Conservation (phyloP, 2,888 invertebrate genomes). For the Plebejus argus region DNA sequence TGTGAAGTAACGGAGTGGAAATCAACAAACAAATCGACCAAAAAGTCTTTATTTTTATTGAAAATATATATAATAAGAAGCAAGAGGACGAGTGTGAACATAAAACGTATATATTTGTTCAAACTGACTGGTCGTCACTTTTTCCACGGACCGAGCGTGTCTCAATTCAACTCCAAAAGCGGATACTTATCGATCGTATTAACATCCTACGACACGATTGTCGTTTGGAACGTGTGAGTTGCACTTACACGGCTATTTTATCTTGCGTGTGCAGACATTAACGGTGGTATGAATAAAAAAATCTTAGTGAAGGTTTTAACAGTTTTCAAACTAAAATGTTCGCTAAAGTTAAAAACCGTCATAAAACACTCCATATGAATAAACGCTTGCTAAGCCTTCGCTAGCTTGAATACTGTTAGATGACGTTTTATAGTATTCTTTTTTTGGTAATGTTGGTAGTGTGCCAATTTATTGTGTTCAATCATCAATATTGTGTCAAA, state of each 20-base stretch:
- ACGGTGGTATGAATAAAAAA: no score
- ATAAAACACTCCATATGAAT: no score
- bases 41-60: slow-evolving; percentile 2
- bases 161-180: slow-evolving; percentile 33
- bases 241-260: background rate
- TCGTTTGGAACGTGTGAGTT: background rate
- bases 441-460: no score
- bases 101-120: slow-evolving; percentile 33
- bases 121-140: slow-evolving; percentile 28
- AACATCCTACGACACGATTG: slow-evolving; percentile 22
- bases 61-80: slow-evolving; percentile 30
- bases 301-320: no score
- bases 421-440: no score
- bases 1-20: slow-evolving; percentile 11
- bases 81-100: slow-evolving; percentile 28
- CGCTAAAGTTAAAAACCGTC: no score
- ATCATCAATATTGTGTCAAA: no score
- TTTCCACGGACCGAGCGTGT: slow-evolving; percentile 31
- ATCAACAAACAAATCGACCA: background rate
- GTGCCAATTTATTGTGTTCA: no score
- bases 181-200: slow-evolving; percentile 3
- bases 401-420: no score
- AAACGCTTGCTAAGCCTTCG: no score
- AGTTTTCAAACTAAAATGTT: no score
- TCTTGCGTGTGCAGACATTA: background rate